These are phyloP conservation scores for Actenoides hombroni DNA, from an alignment of 2,113 vertebrate genomes.

Conservation along the genomic window DNA sequence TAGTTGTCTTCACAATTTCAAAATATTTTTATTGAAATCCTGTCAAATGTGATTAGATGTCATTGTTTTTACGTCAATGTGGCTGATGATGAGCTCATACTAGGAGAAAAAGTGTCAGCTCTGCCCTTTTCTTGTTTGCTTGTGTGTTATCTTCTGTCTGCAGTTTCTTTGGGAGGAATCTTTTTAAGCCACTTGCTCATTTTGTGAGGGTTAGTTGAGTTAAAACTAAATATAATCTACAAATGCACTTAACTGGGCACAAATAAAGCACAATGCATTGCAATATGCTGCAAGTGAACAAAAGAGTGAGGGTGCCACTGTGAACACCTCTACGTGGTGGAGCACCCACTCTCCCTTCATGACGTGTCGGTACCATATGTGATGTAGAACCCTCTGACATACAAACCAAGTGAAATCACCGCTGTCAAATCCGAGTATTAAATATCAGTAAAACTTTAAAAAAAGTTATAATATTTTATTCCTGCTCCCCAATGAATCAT, in stretches of 20 bases:
- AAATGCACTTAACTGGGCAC: not conserved
- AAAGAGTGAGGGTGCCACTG: not conserved
- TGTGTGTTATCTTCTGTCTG: not conserved
- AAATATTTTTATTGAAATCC: not conserved
- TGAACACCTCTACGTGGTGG: not conserved
- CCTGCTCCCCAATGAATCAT: not conserved
- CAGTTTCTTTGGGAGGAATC: not conserved
- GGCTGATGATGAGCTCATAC: not conserved
- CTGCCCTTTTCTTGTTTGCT: not conserved
- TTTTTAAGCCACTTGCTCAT: not conserved
- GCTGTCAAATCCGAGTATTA: too few species aligned
- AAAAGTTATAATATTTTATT: too few species aligned
- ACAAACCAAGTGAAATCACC: too few species aligned
- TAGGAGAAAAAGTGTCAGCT: not conserved
- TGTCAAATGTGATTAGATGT: not conserved
- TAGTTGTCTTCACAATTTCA: not conserved
- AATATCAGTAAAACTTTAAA: too few species aligned
- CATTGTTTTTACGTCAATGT: not conserved
- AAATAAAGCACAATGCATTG: not conserved
- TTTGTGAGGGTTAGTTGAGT: not conserved
- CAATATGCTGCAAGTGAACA: not conserved
- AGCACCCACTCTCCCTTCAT: too few species aligned
- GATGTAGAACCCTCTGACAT: not conserved
- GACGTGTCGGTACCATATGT: not conserved
- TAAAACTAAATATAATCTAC: not conserved